Conservation (phyloP, 2,113 vertebrate genomes). For the Dasyurus viverrinus region DNA sequence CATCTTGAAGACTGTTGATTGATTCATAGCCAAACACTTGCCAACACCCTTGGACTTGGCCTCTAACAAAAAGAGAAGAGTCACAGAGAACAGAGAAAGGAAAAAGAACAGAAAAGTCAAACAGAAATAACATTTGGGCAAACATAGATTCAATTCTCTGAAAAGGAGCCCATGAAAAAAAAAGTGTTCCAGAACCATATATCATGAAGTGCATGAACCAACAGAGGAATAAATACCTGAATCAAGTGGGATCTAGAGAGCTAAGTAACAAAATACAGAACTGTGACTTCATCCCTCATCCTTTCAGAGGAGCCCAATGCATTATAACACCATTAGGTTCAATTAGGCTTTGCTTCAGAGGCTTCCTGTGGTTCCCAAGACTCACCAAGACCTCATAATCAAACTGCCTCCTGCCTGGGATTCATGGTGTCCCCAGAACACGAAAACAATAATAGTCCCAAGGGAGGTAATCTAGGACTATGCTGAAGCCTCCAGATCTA, state of each 20-base stretch:
- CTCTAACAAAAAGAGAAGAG: not conserved
- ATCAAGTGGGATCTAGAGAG: not conserved
- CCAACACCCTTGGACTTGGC: not conserved
- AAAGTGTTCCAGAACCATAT: not conserved
- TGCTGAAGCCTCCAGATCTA: not conserved
- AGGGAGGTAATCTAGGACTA: not conserved
- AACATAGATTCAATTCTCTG: not conserved
- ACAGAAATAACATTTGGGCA: not conserved
- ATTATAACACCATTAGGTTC: no score
- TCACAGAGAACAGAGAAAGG: not conserved
- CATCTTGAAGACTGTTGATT: not conserved
- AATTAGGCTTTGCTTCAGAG: not conserved
- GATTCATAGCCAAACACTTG: not conserved
- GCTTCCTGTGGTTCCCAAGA: not conserved
- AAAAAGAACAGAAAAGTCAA: not conserved
- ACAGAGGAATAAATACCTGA: not conserved
- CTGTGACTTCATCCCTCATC: not conserved
- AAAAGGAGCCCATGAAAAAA: not conserved
- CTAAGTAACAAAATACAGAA: not conserved
- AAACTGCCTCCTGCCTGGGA: not conserved
- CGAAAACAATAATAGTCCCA: not conserved
- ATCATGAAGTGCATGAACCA: not conserved
- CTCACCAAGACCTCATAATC: not conserved
- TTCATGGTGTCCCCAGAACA: not conserved
- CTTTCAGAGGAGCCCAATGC: not conserved